These are phyloP conservation scores for Bemisia tabaci DNA, from an alignment of 1,140 invertebrate genomes.

Conservation along the genomic window DNA sequence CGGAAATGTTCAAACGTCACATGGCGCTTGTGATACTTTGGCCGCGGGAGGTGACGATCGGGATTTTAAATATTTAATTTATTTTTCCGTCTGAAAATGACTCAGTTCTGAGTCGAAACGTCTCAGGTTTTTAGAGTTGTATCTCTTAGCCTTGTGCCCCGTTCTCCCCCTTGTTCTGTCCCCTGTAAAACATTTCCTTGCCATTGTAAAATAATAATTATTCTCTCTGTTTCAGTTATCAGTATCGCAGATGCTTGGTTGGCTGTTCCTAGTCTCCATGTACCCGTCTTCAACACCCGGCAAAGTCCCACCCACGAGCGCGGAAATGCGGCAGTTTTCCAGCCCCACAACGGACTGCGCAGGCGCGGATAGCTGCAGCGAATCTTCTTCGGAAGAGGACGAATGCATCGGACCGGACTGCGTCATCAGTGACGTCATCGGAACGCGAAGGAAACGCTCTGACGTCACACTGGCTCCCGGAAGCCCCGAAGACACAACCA, in stretches of 20 bases:
- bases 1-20: too few relatives aligned
- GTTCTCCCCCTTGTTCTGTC: too few relatives aligned
- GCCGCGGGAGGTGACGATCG: not conserved
- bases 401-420: not conserved
- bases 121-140: not conserved
- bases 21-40: too few relatives aligned
- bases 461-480: too few relatives aligned
- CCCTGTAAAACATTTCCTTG: too few relatives aligned
- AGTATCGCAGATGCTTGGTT: not conserved
- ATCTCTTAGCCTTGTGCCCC: not conserved
- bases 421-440: not conserved
- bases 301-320: not conserved
- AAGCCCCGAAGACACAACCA: too few relatives aligned
- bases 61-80: not conserved
- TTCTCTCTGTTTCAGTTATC: not conserved
- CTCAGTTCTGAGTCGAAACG: not conserved
- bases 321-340: not conserved
- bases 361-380: not conserved
- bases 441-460: not conserved
- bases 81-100: not conserved
- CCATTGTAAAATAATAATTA: not conserved
- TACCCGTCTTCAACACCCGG: too few relatives aligned
- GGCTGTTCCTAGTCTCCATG: not conserved
- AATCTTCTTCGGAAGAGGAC: not conserved
- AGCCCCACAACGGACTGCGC: not conserved